Evolutionary conservation across 1,140 invertebrate genomes (phyloP), one percentile per base, ranked within the genome.

Genomic region (Brachystomella parvula): DNA sequence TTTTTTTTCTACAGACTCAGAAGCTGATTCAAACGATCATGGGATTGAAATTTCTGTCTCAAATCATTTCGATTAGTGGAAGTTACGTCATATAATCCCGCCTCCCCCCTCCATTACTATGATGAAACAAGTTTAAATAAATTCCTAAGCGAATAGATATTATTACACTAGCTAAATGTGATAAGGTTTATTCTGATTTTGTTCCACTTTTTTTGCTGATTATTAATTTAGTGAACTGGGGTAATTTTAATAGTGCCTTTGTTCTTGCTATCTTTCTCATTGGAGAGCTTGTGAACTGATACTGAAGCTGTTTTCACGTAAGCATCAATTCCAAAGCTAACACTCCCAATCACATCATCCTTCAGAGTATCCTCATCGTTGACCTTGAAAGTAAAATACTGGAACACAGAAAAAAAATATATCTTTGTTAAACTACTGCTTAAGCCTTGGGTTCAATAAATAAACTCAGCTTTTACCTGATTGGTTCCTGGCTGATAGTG

Each of bases 341-440:
- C 49, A 17, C 24, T 3, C 12, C 49, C 49, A 24, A 53, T 53
- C 6, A 24, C 6, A 6, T 53, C 49, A 24, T 53, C 49, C 6
- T 53, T 26, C 12, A 53, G 6, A 9, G 49, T 53, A 53, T 53
- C 49, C 21, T 53, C 21, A 26, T 53, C 49, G 49, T 15, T 17
- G 9, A 53, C 49, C 24, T 53, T 53, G 49, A 53, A 53, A 6
- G 49, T 53, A 53, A 53, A 53, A 24, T 53, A 24, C 49, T 53
- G 49, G 6, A 44, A 9, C 39, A 44, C 9, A n/a, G 24, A 53
- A 53, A 17, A 17, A 17, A 53, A 53, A 53, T 15, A 53, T 53
- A 6, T 17, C 6, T 53, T 24, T 15, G 24, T 17, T 17, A 53
- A 15, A 9, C 12, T 26, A 9, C 24, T 24, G 24, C 21, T 15